Evolutionary conservation across 2,113 vertebrate genomes (phyloP), one percentile per base, ranked within the genome.

Genomic region (Reinhardtius hippoglossoides): DNA sequence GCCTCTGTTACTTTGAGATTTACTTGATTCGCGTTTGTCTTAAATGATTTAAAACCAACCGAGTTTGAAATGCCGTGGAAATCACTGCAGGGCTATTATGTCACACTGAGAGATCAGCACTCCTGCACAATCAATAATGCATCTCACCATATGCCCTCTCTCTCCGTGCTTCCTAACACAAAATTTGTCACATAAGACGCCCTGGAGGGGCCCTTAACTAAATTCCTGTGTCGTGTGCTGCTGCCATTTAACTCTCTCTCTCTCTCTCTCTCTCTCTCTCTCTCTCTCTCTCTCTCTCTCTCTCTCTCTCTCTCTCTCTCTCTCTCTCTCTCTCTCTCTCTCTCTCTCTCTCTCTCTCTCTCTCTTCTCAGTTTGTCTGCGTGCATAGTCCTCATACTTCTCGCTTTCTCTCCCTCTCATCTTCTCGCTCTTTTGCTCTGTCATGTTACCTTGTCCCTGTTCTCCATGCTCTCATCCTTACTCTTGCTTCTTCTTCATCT

Each of bases 61-160:
- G 78, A 62, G 44, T 81, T 78, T 83, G 78, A 84, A 81, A 84
- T 66, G 72, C 40, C 12, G 23, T 46, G 63, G 48, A 85, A 87
- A 89, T 88, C 74, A 80, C 90, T 67, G 84, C 84, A 71, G 78
- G 86, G 71, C 65, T 31, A 66, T 82, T 56, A 63, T 67, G 13
- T 3, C 80, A 65, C 54, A 52, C 58, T 10, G 52, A 67, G 72
- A 65, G 79, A 84, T 23, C 68, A 44, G 31, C 87, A 64, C 84
- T 82, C 40, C 59, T 74, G 73, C 64, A 12, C 65, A 75, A 89
- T 93, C 80, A 93, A 90, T 93, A 88, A 84, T 88, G 83, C 78
- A 93, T 67, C 4, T 16, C 66, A 44, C 78, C 89, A 87, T 88
- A 90, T 85, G 92, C 82, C 88, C 83, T 2, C 21, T 57, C 76